Base-by-base conservation (phyloP, 2,797 vertebrate species). In the Peromyscus aztecus region DNA sequence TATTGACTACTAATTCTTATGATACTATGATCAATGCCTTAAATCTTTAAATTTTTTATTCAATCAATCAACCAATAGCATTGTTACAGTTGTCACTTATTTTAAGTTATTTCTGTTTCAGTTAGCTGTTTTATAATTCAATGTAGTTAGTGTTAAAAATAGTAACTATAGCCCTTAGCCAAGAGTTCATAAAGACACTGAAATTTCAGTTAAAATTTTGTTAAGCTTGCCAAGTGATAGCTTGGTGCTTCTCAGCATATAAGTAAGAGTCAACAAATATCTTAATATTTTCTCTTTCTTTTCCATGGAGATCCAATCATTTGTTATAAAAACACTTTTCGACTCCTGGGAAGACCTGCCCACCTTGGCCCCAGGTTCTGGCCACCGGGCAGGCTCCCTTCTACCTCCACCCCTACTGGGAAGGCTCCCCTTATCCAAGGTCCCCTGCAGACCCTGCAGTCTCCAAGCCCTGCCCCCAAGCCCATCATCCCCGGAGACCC, bases 161-260 rank as follows among this genome's bases (percentile, higher is more conserved):
- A 90, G 59, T 95, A 94, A 40, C 31, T 93, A 91, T 83, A 97
- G 52, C 46, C 27, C 31, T 80, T 95, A 93, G 43, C 46, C 84
- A 94, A 95, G 75, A 73, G 6, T 94, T 73, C 67, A 65, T 92
- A 96, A 95, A 89, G 34, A 90, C 61, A 46, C 29, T 46, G 10
- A n/a, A 2, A 0, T 88, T 97, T 97, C 52, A 88, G 84, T 95
- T 55, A 90, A 23, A 95, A 95, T 91, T 88, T 96, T 95, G 94
- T 96, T 97, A 92, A 71, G 52, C 55, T 69, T 94, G 94, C 24
- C 10, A 9, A 93, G 31, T 91, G 96, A 87, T 46, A 90, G 1
- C 4, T 95, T 77, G 5, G 0, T 94, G 91, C 27, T 86, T 71
- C 55, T 43, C 52, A 93, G 76, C 73, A 80, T 49, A 0, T 69